These are phyloP conservation scores for Coptodon bakossiorum DNA, from an alignment of 2,113 vertebrate species.

Conservation along the genomic window DNA sequence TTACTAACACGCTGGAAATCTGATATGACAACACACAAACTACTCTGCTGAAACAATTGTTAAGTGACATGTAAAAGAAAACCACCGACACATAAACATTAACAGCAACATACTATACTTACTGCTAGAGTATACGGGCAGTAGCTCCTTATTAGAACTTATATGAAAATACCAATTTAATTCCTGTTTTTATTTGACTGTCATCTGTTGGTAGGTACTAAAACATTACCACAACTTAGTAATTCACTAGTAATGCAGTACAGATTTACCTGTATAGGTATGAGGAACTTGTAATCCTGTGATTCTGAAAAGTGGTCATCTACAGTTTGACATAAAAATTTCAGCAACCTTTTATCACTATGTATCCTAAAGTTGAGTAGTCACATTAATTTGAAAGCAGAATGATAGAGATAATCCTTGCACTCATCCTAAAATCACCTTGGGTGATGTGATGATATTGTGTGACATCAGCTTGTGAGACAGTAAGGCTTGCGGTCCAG, in stretches of 20 bases:
- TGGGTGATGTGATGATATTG: slow-evolving; percentile 21
- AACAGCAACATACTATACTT: neutral
- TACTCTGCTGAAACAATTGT: neutral
- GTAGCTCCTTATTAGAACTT: neutral
- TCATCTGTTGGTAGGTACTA: neutral
- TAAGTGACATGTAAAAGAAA: neutral
- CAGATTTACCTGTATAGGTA: neutral
- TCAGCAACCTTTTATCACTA: neutral
- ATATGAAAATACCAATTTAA: neutral
- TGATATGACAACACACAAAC: neutral
- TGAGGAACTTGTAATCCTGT: neutral
- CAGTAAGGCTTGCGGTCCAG: neutral
- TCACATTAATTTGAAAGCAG: neutral
- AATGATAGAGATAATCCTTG: neutral
- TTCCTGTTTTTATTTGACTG: neutral
- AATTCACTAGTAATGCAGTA: neutral
- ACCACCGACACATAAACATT: neutral
- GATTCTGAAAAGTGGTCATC: neutral
- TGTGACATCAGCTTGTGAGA: slow-evolving; percentile 24
- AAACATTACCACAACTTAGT: neutral
- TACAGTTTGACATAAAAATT: neutral
- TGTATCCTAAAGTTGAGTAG: neutral
- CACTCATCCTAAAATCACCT: slow-evolving; percentile 10
- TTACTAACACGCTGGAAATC: neutral
- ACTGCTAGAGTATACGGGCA: neutral